Conservation (phyloP, 1,140 invertebrate genomes). For the Triops cancriformis region DNA sequence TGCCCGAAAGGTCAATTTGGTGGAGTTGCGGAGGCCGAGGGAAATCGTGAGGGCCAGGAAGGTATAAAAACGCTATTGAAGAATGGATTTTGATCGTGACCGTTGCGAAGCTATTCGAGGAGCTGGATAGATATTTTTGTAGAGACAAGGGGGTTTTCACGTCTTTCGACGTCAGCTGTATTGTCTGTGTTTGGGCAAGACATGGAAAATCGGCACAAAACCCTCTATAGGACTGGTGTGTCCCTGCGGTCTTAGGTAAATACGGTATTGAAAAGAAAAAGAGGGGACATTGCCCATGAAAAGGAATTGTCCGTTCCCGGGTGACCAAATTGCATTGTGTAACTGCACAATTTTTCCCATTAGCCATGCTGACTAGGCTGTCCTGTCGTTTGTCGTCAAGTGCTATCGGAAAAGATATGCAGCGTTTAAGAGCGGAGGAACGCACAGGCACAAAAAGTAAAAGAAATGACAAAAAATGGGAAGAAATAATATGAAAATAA, state of each 20-base stretch:
- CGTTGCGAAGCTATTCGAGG: not conserved
- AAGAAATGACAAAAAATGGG: too few relatives aligned
- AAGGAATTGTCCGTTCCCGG: not conserved
- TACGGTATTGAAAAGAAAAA: not conserved
- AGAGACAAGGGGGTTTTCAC: slow-evolving; percentile 3
- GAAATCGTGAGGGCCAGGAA: not conserved
- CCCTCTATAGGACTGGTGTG: not conserved
- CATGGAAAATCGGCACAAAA: not conserved
- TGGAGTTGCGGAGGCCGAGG: not conserved
- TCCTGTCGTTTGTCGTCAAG: not conserved
- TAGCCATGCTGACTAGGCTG: slow-evolving; percentile 7
- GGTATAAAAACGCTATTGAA: not conserved
- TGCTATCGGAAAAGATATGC: not conserved
- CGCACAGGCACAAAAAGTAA: too few relatives aligned
- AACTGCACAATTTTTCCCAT: not conserved
- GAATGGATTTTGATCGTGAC: not conserved
- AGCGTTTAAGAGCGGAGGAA: not conserved
- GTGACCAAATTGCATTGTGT: not conserved
- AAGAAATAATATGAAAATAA: too few relatives aligned
- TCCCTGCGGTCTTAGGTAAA: not conserved
- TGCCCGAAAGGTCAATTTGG: not conserved
- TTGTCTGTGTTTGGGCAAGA: not conserved
- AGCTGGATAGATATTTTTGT: not conserved
- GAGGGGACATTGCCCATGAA: not conserved
- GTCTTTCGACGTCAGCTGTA: not conserved